These are phyloP conservation scores for Prorops nasuta DNA, from an alignment of 1,140 invertebrate species.

Conservation along the genomic window DNA sequence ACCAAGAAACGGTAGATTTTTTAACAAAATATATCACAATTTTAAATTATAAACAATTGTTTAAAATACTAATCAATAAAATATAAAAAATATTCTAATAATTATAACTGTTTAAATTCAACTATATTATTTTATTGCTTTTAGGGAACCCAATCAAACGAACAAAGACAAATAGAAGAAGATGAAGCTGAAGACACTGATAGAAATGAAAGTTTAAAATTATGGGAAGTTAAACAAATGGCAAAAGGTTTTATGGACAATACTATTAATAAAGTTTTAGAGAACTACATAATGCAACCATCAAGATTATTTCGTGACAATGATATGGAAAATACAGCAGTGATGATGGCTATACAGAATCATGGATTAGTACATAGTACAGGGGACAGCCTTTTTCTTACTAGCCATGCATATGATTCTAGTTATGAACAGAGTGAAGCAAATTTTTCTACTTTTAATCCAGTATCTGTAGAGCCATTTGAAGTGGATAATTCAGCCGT, in stretches of 20 bases:
- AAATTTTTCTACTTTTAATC: constrained; percentile 7
- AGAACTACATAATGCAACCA: constrained; percentile 61
- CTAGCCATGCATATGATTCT: constrained; percentile 10
- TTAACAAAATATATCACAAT: constrained; percentile 1
- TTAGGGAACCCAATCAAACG: constrained; percentile 17
- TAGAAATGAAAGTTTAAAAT: constrained; percentile 40
- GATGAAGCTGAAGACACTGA: constrained; percentile 23
- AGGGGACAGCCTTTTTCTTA: constrained; percentile 37
- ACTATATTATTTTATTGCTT: constrained; percentile 6
- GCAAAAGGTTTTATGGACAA: constrained; percentile 72
- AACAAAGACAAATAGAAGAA: constrained; percentile 10
- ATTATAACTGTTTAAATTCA: not conserved
- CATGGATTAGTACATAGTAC: constrained; percentile 40
- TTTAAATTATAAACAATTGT: not conserved
- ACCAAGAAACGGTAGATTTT: constrained; percentile 33
- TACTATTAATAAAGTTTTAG: constrained; percentile 68
- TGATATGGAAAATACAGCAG: constrained; percentile 59
- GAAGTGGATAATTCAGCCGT: constrained; percentile 17
- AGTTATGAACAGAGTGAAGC: constrained; percentile 3
- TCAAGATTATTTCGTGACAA: constrained; percentile 56
- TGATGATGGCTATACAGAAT: constrained; percentile 61
- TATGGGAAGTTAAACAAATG: constrained; percentile 71
- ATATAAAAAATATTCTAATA: too few relatives aligned
- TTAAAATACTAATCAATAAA: not conserved
- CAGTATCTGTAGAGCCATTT: constrained; percentile 18